phyloP scores from a whole-genome alignment of 2,113 vertebrate genomes.

The Pardalotus punctatus region DNA sequence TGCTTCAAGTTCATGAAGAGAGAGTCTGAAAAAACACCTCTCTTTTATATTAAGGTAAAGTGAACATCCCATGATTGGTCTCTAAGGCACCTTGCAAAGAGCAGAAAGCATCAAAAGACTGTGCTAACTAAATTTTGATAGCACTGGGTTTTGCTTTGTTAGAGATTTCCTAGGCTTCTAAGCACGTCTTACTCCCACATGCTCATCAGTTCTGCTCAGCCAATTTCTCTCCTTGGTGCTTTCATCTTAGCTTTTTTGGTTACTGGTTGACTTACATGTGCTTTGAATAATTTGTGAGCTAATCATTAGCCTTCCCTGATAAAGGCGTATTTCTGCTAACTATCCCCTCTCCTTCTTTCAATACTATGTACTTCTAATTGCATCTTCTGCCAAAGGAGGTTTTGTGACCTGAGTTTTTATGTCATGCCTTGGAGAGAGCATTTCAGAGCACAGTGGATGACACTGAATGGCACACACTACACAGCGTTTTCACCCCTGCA shows the following conservation, averaged over 20 bases:
- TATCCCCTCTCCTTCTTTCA: not conserved
- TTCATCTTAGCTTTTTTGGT: not conserved
- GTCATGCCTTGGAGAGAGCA: not conserved
- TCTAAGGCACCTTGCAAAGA: not conserved
- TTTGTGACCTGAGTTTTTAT: not conserved
- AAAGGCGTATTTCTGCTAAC: not conserved
- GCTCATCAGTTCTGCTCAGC: not conserved
- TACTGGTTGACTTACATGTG: not conserved
- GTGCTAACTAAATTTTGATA: not conserved
- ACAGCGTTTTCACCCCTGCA: not conserved
- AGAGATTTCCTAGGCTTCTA: not conserved
- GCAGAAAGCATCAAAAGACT: not conserved
- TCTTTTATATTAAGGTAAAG: not conserved
- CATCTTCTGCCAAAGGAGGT: not conserved
- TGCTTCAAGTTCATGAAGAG: not conserved
- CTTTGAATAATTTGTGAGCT: not conserved
- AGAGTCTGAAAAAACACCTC: not conserved
- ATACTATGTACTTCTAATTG: not conserved
- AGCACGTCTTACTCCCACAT: not conserved
- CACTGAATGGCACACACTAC: accelerated
- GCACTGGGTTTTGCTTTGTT: not conserved
- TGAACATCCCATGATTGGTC: not conserved
- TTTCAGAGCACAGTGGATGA: not conserved
- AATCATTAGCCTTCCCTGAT: not conserved
- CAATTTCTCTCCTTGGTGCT: not conserved